These are phyloP conservation scores for Acrocephalus scirpaceus DNA, from an alignment of 2,797 vertebrate genomes.

Conservation along the genomic window DNA sequence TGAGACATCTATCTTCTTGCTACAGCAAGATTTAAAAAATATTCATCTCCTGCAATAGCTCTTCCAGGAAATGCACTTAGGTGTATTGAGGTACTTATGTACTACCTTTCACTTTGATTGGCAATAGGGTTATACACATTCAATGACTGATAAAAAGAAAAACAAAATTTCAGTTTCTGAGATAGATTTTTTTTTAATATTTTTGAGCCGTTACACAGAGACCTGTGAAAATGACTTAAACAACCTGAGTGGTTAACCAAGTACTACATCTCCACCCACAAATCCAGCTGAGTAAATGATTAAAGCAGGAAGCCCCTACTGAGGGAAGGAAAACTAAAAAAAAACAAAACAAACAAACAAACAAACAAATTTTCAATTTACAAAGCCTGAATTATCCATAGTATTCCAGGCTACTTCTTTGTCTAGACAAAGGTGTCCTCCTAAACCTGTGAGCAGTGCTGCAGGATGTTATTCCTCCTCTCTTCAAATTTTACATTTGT, in stretches of 20 bases:
- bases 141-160: background rate
- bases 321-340: background rate
- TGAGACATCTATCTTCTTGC: background rate
- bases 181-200: too few species aligned
- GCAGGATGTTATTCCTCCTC: background rate
- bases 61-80: background rate
- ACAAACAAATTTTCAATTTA: background rate
- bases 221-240: background rate
- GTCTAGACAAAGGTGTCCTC: background rate
- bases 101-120: background rate
- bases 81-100: background rate
- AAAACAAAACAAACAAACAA: too few species aligned
- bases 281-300: background rate
- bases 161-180: background rate
- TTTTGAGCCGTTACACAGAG: background rate
- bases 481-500: background rate
- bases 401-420: background rate
- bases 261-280: background rate
- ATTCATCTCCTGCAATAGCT: background rate
- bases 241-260: background rate
- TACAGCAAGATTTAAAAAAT: background rate
- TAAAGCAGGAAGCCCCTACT: background rate
- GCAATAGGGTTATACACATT: background rate
- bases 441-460: background rate
- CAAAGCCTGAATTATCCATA: background rate